phyloP scores from a whole-genome alignment of 1,140 invertebrate genomes.

The Meloidogyne floridensis region DNA sequence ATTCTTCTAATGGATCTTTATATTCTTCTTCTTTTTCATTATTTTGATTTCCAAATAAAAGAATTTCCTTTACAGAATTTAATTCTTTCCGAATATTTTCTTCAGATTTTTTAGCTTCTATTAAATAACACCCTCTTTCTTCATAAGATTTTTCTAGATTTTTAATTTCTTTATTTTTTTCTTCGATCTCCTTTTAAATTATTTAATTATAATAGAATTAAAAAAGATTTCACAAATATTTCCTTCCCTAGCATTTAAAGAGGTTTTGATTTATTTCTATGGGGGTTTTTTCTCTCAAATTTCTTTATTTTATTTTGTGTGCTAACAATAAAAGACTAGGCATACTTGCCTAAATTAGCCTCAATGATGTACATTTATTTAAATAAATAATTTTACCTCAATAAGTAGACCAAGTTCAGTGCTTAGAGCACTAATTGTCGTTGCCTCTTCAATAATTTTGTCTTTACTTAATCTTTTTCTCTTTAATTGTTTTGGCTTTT shows the following conservation, averaged over 20 bases:
- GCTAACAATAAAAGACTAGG: too few species aligned
- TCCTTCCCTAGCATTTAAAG: too few species aligned
- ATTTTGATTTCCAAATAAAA: slow-evolving; percentile 28
- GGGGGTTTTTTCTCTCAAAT: too few species aligned
- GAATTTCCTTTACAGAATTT: slow-evolving; percentile 40
- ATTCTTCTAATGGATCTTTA: slow-evolving; percentile 30
- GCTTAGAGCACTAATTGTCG: slow-evolving; percentile 23
- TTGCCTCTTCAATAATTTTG: slow-evolving; percentile 21
- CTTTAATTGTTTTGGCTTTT: not conserved
- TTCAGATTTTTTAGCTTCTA: slow-evolving; percentile 13
- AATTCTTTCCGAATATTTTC: slow-evolving; percentile 21
- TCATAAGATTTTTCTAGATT: slow-evolving; percentile 19
- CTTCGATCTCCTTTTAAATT: slow-evolving; percentile 28
- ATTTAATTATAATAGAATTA: not conserved
- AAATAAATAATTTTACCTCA: slow-evolving; percentile 9
- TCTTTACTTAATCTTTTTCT: slow-evolving; percentile 20
- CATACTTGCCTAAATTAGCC: too few species aligned
- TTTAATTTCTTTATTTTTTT: slow-evolving; percentile 27
- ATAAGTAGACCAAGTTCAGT: slow-evolving; percentile 23
- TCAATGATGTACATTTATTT: not conserved
- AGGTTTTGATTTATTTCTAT: too few species aligned
- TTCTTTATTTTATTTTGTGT: too few species aligned
- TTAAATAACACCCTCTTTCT: slow-evolving; percentile 13
- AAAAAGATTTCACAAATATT: too few species aligned
- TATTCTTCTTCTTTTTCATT: slow-evolving; percentile 19